A percentile compares a stretch with the other conserved stretches of the same genome.
Evolutionary conservation across 2,888 invertebrate genomes (phyloP).

Genomic region (Drosophila anomalata): DNA sequence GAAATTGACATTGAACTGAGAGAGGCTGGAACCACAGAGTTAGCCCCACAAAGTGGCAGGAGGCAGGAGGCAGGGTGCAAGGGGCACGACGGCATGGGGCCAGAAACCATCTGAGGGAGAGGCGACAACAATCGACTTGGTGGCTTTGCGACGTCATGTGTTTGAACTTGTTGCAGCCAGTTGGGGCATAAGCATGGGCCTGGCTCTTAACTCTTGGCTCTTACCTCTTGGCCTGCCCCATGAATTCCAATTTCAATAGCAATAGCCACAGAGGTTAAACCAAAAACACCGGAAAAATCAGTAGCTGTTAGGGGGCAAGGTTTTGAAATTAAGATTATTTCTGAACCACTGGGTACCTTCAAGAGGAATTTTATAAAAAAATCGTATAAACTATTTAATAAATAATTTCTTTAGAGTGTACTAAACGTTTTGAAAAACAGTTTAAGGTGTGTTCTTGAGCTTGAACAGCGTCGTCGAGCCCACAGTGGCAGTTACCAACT

Average conservation of each 20-base stretch:
- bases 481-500: conserved; percentile 44
- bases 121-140: conserved; percentile 43
- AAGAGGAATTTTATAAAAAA: too few species aligned
- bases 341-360: too few species aligned
- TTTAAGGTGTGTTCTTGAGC: conserved; percentile 83
- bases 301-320: neutral
- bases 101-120: conserved; percentile 7
- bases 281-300: conserved; percentile 42
- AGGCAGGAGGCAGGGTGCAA: neutral
- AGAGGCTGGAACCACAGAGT: conserved; percentile 52
- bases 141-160: conserved; percentile 32
- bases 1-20: conserved; percentile 82
- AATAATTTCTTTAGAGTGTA: neutral
- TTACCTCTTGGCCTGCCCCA: conserved; percentile 33
- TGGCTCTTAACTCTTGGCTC: conserved; percentile 17
- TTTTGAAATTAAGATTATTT: too few species aligned
- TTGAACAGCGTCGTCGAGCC: conserved; percentile 66
- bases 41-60: neutral
- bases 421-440: conserved; percentile 40
- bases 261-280: conserved; percentile 30
- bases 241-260: conserved; percentile 47
- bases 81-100: too few species aligned
- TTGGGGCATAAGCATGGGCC: conserved; percentile 27
- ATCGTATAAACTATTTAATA: neutral
- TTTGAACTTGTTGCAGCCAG: conserved; percentile 51